phyloP scores from a whole-genome alignment of 2,888 invertebrate genomes.

The Conomelus anceps region DNA sequence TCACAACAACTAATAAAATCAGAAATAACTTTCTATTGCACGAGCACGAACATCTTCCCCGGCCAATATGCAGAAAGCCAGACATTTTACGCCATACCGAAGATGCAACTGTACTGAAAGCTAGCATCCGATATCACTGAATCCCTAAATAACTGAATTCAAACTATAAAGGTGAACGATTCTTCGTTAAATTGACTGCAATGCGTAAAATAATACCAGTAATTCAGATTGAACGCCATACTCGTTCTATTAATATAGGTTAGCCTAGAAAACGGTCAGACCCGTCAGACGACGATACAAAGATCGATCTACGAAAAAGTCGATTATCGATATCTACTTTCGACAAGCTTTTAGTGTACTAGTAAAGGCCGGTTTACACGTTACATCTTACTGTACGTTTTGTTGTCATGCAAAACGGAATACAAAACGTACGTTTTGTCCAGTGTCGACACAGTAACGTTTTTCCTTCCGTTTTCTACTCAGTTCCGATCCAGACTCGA shows the following conservation, averaged over 20 bases:
- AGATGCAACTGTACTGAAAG: neutral
- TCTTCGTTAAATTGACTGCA: neutral
- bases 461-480: no score
- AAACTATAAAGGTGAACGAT: neutral
- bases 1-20: conserved; percentile 26
- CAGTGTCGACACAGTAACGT: no score
- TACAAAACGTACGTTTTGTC: no score
- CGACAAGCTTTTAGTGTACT: no score
- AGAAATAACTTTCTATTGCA: conserved; percentile 22
- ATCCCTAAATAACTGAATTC: neutral
- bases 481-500: no score
- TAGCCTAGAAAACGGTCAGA: neutral
- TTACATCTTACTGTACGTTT: no score
- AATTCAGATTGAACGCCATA: neutral
- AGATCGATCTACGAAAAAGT: no score
- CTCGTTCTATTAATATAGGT: neutral
- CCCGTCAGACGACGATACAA: neutral
- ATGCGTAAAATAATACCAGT: neutral
- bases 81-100: neutral
- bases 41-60: neutral
- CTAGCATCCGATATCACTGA: neutral
- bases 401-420: no score
- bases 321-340: no score
- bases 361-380: no score
- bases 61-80: neutral